A percentile compares a stretch with the other conserved stretches of the same genome.
Conservation (phyloP, 1,140 invertebrate species). For the Diorhabda carinulata region DNA sequence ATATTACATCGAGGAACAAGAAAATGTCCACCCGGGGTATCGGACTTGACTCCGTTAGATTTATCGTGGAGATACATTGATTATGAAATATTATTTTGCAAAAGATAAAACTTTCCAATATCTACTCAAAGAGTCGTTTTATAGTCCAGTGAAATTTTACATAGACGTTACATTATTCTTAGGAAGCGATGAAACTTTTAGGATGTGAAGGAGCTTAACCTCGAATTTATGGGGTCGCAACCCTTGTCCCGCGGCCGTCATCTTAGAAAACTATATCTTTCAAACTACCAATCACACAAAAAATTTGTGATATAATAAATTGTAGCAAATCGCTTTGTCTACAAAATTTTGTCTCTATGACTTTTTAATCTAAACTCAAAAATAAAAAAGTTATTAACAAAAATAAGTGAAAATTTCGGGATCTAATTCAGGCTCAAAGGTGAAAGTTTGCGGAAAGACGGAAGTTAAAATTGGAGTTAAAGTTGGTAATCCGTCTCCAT, state of each 20-base stretch:
- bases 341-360: not conserved
- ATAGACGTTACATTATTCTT: no score
- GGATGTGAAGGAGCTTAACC: no score
- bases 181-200: no score
- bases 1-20: no score
- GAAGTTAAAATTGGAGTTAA: not conserved
- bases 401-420: not conserved
- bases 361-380: not conserved
- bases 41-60: no score
- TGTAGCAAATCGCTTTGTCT: constrained; percentile 14
- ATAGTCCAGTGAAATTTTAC: no score
- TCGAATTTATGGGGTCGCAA: no score
- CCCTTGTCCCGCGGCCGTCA: not conserved
- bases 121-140: no score
- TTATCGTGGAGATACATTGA: no score
- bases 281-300: not conserved
- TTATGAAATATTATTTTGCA: no score
- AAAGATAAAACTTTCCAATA: no score
- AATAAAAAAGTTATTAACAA: not conserved
- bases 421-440: not conserved
- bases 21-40: no score
- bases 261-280: not conserved
- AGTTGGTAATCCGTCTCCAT: not conserved
- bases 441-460: not conserved
- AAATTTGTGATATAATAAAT: not conserved